phyloP scores from a whole-genome alignment of 1,140 invertebrate genomes.

The Drepana arcuata region DNA sequence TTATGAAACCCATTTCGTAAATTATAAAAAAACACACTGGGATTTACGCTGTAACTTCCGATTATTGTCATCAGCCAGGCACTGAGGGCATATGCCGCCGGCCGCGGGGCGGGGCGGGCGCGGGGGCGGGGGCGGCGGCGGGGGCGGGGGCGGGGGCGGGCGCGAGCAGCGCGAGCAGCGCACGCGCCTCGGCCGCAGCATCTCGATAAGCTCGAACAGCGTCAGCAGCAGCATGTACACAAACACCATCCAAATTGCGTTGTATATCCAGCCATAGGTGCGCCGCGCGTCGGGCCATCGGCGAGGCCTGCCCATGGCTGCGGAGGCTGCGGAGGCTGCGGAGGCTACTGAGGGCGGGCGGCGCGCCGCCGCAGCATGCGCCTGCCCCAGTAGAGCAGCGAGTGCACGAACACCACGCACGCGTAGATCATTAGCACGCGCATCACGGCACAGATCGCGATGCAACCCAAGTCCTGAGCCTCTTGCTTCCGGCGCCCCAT shows the following conservation, averaged over 20 bases:
- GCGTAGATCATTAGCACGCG: conserved; percentile 31
- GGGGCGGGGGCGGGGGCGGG: no score
- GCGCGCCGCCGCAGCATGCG: conserved; percentile 14
- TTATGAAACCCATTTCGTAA: no score
- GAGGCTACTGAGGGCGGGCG: not conserved
- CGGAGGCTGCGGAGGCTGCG: not conserved
- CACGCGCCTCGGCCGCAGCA: conserved; percentile 21
- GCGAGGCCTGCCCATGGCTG: conserved; percentile 11
- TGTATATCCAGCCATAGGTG: conserved; percentile 16
- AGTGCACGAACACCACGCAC: conserved; percentile 31
- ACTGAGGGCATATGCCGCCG: not conserved
- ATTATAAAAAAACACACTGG: no score
- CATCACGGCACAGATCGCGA: conserved; percentile 15
- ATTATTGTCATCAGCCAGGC: no score
- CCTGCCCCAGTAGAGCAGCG: conserved; percentile 34
- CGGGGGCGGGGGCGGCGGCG: no score
- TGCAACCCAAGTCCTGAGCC: conserved; percentile 10
- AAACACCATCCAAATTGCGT: conserved; percentile 24
- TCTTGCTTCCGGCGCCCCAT: not conserved
- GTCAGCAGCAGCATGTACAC: conserved; percentile 28
- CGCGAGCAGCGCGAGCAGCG: not conserved
- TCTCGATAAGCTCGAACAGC: conserved; percentile 33
- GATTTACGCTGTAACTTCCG: no score
- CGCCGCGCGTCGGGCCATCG: conserved; percentile 14
- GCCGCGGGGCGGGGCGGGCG: no score